These are phyloP conservation scores for Corythornis vintsioides DNA, from an alignment of 2,113 vertebrate genomes.

Conservation along the genomic window DNA sequence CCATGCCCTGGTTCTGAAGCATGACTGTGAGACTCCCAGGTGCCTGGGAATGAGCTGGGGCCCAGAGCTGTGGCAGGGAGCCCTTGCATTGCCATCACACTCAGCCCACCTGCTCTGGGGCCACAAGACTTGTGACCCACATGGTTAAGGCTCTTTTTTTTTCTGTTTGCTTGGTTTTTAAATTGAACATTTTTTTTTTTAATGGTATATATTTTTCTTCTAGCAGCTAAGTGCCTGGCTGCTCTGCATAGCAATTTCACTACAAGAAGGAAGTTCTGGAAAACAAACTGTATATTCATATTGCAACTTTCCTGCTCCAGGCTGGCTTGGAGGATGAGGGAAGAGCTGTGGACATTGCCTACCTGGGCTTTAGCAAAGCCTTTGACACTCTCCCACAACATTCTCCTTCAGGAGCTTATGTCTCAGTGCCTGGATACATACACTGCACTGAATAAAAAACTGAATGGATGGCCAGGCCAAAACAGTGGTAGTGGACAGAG, in stretches of 20 bases:
- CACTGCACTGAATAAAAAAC: too few species aligned
- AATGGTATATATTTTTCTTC: background rate
- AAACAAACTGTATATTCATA: background rate
- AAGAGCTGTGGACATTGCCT: too few species aligned
- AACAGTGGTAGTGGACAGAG: too few species aligned
- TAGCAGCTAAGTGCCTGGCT: background rate
- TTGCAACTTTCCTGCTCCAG: background rate
- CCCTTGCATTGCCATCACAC: background rate
- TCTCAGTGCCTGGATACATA: too few species aligned
- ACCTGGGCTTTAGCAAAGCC: too few species aligned
- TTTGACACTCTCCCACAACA: too few species aligned
- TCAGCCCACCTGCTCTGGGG: background rate
- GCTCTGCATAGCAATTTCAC: background rate
- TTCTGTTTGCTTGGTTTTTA: too few species aligned
- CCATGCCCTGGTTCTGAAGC: background rate
- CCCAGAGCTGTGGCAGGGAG: background rate
- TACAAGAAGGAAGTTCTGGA: background rate
- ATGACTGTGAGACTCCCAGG: background rate
- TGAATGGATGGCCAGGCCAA: too few species aligned
- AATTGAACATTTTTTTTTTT: too few species aligned
- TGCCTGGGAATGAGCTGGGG: background rate
- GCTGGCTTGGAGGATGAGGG: background rate
- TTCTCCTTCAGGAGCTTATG: too few species aligned
- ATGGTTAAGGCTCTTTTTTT: accelerated
- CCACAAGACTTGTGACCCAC: background rate